Percentiles rank a stretch among this genome's conserved stretches.
Conservation (phyloP, 2,888 invertebrate species). For the Oasisia sp. region DNA sequence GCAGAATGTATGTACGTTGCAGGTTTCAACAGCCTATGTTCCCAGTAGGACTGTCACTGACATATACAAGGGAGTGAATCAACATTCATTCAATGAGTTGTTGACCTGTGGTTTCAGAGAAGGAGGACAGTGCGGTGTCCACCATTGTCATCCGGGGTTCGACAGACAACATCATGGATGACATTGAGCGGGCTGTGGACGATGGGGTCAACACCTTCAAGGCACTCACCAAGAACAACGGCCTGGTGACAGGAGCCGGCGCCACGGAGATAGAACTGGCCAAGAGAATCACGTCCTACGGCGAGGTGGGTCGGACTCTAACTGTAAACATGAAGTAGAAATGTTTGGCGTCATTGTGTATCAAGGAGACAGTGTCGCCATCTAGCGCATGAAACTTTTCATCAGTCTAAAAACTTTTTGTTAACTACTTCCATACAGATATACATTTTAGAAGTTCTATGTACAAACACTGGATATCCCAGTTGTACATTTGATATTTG, state of each 20-base stretch:
- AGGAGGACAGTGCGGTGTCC: slow-evolving; percentile 85
- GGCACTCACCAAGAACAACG: slow-evolving; percentile 77
- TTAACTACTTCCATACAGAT: no score
- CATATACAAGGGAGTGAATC: background rate
- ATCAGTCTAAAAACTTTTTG: no score
- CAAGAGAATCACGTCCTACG: slow-evolving; percentile 84
- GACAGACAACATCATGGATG: slow-evolving; percentile 98
- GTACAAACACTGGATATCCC: no score
- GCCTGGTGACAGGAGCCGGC: slow-evolving; percentile 90
- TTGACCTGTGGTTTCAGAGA: slow-evolving; percentile 61
- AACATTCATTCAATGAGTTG: background rate
- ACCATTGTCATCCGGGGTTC: slow-evolving; percentile 95
- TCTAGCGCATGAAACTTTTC: no score
- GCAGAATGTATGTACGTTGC: no score
- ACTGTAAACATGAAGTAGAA: no score
- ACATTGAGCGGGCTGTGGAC: slow-evolving; percentile 96
- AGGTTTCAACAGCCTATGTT: no score
- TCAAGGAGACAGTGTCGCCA: no score
- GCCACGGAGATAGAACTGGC: slow-evolving; percentile 95
- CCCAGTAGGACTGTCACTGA: no score
- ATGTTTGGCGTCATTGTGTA: no score
- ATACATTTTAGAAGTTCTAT: no score
- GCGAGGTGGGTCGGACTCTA: slow-evolving; percentile 70
- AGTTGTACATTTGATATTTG: no score
- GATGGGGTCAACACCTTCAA: slow-evolving; percentile 99